Conservation (phyloP, 2,888 invertebrate genomes). For the Caenorhabditis afra region DNA sequence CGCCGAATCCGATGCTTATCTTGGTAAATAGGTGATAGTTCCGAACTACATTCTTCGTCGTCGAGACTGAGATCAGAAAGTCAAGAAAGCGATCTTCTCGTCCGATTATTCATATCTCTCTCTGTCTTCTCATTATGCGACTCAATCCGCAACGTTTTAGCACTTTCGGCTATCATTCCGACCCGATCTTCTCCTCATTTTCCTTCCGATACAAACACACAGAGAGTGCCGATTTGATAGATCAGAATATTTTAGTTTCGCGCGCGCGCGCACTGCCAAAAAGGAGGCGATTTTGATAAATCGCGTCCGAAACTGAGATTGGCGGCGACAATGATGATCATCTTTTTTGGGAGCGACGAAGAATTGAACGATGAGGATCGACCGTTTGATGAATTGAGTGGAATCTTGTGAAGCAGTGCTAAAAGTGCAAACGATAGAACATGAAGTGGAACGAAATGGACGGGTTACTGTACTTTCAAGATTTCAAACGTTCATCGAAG, state of each 20-base stretch:
- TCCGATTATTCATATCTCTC: neutral
- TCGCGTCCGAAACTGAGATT: neutral
- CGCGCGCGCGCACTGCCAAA: conserved; percentile 1
- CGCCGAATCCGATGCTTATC: too few species aligned
- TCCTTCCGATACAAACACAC: neutral
- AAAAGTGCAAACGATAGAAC: neutral
- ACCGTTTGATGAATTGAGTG: neutral
- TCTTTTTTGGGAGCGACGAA: conserved; percentile 1
- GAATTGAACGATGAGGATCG: neutral
- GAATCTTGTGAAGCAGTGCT: neutral
- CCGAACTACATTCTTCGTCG: too few species aligned
- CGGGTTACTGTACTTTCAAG: too few species aligned
- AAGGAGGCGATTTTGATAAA: neutral
- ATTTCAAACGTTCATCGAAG: too few species aligned
- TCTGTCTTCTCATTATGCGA: neutral
- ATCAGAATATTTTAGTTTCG: conserved; percentile 9
- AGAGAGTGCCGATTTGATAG: conserved; percentile 27
- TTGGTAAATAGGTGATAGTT: too few species aligned
- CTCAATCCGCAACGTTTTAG: neutral
- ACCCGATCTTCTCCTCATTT: conserved; percentile 4
- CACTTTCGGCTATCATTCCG: conserved; percentile 1
- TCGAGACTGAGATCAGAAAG: too few species aligned
- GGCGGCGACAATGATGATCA: neutral
- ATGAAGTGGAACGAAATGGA: neutral
- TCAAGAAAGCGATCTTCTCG: too few species aligned